Conservation (phyloP, 2,797 vertebrate genomes). For the Poecilia velifera region DNA sequence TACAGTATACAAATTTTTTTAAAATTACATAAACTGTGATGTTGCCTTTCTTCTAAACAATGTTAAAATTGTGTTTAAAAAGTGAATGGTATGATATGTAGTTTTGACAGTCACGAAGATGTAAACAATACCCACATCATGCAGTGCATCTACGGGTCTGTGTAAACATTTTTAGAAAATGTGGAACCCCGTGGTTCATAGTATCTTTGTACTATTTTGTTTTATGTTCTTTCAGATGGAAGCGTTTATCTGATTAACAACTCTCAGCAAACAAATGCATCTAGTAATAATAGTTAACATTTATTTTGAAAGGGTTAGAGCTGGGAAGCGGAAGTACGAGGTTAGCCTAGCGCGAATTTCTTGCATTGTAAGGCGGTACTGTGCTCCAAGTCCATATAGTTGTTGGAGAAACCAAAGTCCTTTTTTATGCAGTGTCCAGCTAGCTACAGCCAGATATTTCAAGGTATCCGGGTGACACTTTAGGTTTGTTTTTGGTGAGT, state of each 20-base stretch:
- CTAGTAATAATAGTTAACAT: neutral
- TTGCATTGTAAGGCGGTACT: neutral
- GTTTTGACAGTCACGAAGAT: neutral
- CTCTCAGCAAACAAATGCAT: neutral
- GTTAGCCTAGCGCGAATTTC: constrained; percentile 59
- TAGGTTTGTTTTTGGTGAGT: neutral
- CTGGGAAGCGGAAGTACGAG: constrained; percentile 1
- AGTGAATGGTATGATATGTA: neutral
- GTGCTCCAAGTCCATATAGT: accelerated
- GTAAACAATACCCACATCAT: neutral
- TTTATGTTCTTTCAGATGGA: neutral
- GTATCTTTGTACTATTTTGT: neutral
- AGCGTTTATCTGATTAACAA: neutral
- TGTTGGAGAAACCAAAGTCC: neutral
- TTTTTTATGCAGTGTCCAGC: neutral
- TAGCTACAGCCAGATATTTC: neutral
- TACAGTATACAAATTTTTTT: neutral
- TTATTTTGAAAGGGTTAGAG: neutral
- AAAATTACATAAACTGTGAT: neutral
- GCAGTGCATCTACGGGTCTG: neutral
- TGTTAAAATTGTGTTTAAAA: neutral
- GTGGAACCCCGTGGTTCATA: neutral
- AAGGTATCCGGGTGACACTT: neutral
- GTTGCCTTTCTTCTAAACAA: neutral
- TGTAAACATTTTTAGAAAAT: neutral